phyloP scores from a whole-genome alignment of 2,888 invertebrate species.

The Hofmannophila pseudospretella region DNA sequence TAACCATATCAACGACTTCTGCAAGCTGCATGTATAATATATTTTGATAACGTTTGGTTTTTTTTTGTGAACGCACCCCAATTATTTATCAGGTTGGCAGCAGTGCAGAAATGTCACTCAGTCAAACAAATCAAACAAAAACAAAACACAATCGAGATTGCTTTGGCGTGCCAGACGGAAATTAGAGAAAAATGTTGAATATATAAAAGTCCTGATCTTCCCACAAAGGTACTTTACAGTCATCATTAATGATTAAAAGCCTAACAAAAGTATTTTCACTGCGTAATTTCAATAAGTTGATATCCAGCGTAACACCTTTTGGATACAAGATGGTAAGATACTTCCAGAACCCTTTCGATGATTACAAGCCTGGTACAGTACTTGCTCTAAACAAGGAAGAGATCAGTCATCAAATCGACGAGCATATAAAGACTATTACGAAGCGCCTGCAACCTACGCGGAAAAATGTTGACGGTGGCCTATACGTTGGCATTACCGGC shows the following conservation, averaged over 20 bases:
- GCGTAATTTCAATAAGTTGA: background rate
- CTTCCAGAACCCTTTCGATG: constrained; percentile 58
- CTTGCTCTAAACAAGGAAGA: constrained; percentile 34
- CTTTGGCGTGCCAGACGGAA: no score
- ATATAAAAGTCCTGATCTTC: no score
- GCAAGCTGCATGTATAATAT: no score
- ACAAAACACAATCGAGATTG: constrained; percentile 1
- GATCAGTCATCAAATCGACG: constrained; percentile 40
- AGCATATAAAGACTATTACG: constrained; percentile 45
- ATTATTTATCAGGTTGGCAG: background rate
- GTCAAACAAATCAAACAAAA: background rate
- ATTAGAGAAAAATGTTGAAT: background rate
- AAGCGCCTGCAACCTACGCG: constrained; percentile 48
- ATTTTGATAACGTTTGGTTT: background rate
- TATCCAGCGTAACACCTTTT: constrained; percentile 24
- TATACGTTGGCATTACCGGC: constrained; percentile 84
- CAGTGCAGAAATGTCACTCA: background rate
- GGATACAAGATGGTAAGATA: constrained; percentile 57
- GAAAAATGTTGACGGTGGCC: constrained; percentile 76
- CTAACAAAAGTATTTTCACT: constrained; percentile 16
- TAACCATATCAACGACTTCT: constrained; percentile 24
- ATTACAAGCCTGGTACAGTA: constrained; percentile 31
- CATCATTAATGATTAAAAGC: constrained; percentile 25
- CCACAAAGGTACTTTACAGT: background rate
- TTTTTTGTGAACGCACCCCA: background rate